Evolutionary conservation across 1,140 invertebrate species (phyloP).

Genomic region (Homarus americanus): DNA sequence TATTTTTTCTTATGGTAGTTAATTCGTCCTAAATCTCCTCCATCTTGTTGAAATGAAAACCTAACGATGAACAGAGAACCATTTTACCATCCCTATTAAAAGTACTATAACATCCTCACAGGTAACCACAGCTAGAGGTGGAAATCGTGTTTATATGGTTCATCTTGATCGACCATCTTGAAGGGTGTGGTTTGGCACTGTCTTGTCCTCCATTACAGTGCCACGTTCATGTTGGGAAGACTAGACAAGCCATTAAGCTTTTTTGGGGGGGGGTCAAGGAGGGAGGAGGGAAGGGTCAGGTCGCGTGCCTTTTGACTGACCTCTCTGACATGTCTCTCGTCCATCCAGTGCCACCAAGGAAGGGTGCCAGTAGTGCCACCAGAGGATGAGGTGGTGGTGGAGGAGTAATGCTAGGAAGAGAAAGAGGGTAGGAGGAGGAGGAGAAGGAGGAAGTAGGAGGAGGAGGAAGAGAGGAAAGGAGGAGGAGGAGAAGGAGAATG

Average conservation of each 20-base stretch:
- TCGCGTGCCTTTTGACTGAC: background rate
- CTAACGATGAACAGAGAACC: too few relatives aligned
- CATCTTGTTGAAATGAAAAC: too few relatives aligned
- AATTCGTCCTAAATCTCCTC: too few relatives aligned
- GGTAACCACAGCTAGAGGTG: background rate
- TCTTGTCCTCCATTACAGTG: background rate
- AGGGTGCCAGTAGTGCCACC: background rate
- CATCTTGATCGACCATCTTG: background rate
- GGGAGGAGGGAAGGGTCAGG: too few relatives aligned
- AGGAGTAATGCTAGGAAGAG: too few relatives aligned
- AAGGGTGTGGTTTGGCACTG: background rate
- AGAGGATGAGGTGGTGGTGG: too few relatives aligned
- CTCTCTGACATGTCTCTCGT: background rate
- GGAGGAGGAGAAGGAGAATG: background rate
- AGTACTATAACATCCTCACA: too few relatives aligned
- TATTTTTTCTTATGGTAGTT: too few relatives aligned
- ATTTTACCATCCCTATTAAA: too few relatives aligned
- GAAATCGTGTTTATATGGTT: background rate
- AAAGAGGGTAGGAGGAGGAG: background rate
- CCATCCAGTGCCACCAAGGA: background rate
- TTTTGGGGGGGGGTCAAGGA: too few relatives aligned
- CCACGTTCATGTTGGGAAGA: background rate
- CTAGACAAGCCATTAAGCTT: background rate
- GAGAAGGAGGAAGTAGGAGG: background rate
- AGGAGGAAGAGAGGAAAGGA: background rate